A percentile compares a stretch with the other conserved stretches of the same genome.
phyloP scores from a whole-genome alignment of 1,140 invertebrate species.

The Dendrolimus kikuchii region DNA sequence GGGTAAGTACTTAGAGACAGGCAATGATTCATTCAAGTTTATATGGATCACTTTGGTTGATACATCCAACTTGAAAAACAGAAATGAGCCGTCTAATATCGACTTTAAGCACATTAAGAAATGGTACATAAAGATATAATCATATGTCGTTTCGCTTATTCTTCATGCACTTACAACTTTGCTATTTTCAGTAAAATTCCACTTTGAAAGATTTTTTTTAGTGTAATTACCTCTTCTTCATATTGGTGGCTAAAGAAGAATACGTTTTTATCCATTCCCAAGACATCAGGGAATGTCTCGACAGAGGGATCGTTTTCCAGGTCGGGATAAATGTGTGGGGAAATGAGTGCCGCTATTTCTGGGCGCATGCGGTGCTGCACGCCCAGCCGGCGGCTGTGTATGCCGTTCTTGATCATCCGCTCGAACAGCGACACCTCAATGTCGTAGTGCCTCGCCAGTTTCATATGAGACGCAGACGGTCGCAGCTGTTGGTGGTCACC shows the following conservation, averaged over 20 bases:
- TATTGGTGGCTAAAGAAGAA: constrained; percentile 76
- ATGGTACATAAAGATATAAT: no score
- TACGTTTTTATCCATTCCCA: constrained; percentile 71
- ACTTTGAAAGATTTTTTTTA: no score
- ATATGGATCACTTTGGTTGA: no score
- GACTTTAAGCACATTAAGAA: no score
- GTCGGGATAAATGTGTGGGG: constrained; percentile 75
- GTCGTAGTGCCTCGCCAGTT: constrained; percentile 73
- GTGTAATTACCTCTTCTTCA: constrained; percentile 57
- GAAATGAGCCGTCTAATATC: no score
- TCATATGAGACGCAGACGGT: constrained; percentile 76
- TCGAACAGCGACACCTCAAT: constrained; percentile 84
- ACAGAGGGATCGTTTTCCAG: constrained; percentile 74
- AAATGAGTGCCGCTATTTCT: constrained; percentile 75
- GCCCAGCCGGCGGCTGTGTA: constrained; percentile 68
- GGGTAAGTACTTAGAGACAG: no score
- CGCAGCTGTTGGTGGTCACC: constrained; percentile 86
- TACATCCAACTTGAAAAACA: no score
- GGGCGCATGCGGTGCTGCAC: constrained; percentile 81
- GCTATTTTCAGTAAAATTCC: no score
- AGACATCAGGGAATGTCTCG: constrained; percentile 60
- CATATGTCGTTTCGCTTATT: no score
- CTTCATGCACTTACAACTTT: no score
- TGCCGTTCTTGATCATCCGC: constrained; percentile 76
- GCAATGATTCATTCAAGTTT: no score